A percentile compares a stretch with the other conserved stretches of the same genome.
Evolutionary conservation across 2,797 vertebrate genomes (phyloP).

Genomic region (Bufotes viridis): DNA sequence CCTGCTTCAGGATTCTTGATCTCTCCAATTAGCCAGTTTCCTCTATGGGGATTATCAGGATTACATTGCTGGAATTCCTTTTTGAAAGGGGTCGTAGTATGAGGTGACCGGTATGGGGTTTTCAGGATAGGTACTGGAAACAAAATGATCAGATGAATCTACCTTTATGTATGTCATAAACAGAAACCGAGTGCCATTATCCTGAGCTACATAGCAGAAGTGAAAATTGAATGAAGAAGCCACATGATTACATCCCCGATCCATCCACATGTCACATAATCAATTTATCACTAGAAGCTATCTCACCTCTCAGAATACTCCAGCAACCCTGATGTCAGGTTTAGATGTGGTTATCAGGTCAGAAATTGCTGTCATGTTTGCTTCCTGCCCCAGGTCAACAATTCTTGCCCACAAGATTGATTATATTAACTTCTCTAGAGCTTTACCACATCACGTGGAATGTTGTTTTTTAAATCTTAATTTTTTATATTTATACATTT

Average conservation of each 20-base stretch:
- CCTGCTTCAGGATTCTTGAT: too few relatives aligned
- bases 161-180: too few relatives aligned
- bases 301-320: not conserved
- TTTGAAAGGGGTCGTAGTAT: too few relatives aligned
- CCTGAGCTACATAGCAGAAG: not conserved
- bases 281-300: not conserved
- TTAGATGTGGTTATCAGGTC: constrained; percentile 12
- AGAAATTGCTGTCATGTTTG: constrained; percentile 22
- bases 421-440: not conserved
- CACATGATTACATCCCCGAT: not conserved
- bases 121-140: too few relatives aligned
- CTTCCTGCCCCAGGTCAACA: not conserved
- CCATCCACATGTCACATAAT: not conserved
- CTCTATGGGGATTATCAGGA: too few relatives aligned
- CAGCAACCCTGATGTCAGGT: constrained; percentile 2
- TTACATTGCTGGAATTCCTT: too few relatives aligned
- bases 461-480: not conserved
- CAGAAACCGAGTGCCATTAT: too few relatives aligned
- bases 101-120: too few relatives aligned
- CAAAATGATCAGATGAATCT: too few relatives aligned
- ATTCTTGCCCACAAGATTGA: not conserved
- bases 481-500: not conserved
- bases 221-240: not conserved
- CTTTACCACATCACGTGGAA: not conserved
- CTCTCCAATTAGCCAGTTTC: too few relatives aligned